Conservation (phyloP, 2,888 invertebrate species). For the Mesorhabditis sp. region DNA sequence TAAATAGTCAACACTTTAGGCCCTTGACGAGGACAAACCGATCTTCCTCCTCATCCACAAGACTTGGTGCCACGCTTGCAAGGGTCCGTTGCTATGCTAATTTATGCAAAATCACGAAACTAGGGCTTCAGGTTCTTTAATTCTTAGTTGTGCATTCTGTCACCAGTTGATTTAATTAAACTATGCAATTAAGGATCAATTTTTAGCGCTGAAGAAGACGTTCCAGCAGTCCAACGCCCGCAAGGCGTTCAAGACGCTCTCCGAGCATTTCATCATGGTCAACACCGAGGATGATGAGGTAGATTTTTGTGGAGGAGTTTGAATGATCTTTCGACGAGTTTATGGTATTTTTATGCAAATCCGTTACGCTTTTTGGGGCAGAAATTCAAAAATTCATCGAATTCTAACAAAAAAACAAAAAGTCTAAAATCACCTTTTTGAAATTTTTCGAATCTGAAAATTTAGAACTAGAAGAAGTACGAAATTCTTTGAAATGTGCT, state of each 20-base stretch:
- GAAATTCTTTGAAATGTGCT: background rate
- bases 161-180: no score
- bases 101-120: no score
- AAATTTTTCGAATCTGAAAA: background rate
- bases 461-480: background rate
- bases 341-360: background rate
- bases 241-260: conserved; percentile 55
- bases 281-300: conserved; percentile 61
- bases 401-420: no score
- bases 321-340: background rate
- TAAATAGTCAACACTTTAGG: conserved; percentile 14
- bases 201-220: conserved; percentile 54
- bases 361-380: no score
- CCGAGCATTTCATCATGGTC: conserved; percentile 60
- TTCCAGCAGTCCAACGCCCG: conserved; percentile 57
- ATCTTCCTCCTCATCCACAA: conserved; percentile 62
- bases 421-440: no score
- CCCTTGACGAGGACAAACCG: conserved; percentile 58
- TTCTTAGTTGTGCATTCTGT: no score
- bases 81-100: conserved; percentile 38
- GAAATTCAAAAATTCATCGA: no score
- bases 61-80: conserved; percentile 63
- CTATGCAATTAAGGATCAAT: background rate
- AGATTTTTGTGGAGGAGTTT: no score
- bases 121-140: no score